Evolutionary conservation across 2,888 invertebrate species (phyloP), one percentile per base, ranked within the genome.

Genomic region (Caenorhabditis sp.): DNA sequence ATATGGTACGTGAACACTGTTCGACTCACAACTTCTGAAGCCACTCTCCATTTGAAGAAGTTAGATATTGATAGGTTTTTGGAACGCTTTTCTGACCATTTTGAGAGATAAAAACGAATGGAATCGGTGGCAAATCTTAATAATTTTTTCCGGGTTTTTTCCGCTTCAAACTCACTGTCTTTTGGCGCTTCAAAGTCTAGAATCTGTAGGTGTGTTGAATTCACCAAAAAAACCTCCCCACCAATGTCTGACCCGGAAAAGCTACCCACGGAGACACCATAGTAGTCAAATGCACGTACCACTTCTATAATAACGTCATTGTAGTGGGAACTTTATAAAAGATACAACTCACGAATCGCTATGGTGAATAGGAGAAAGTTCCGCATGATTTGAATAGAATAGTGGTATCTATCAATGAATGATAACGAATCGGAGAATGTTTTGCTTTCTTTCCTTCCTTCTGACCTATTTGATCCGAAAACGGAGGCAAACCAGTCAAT

Each of bases 291-390:
- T 67, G 71, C 83, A 50, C 84, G 83, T 9, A 80, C 55, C 9
- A 68, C 61, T 24, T 62, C 82, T 53, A 82, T 9, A 70, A 67
- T 3, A 77, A 67, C 8, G 82, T n/a, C n/a, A n/a, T n/a, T n/a
- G n/a, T n/a, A n/a, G n/a, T n/a, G n/a, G n/a, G n/a, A n/a, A n/a
- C n/a, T n/a, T n/a, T n/a, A n/a, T n/a, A n/a, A n/a, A n/a, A n/a
- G n/a, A n/a, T n/a, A n/a, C n/a, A n/a, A n/a, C n/a, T n/a, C n/a
- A n/a, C n/a, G n/a, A n/a, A n/a, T n/a, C n/a, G n/a, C n/a, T n/a
- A n/a, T n/a, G n/a, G n/a, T n/a, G n/a, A n/a, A n/a, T n/a, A 90
- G 74, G 86, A 88, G 47, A 83, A 85, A 50, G 89, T 88, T 40
- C 85, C 83, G n/a, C 78, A 72, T 58, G 72, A 58, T 51, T 84